Conservation (phyloP, 1,140 invertebrate species). For the Diuraphis noxia region DNA sequence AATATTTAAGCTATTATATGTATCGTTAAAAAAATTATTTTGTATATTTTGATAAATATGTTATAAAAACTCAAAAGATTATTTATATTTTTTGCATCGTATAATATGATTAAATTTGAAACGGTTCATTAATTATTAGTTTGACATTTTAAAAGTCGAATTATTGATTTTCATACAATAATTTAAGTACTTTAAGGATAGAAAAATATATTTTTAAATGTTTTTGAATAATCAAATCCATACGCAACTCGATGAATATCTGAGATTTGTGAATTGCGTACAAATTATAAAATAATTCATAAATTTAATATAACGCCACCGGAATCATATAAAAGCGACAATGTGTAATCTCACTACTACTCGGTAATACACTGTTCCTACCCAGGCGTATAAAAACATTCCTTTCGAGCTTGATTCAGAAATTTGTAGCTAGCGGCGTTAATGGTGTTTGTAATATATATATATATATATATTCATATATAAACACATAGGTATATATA, state of each 20-base stretch:
- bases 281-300: background rate
- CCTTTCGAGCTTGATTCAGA: background rate
- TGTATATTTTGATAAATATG: background rate
- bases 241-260: background rate
- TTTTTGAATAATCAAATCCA: background rate
- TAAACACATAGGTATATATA: background rate
- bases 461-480: background rate
- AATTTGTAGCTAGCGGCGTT: background rate
- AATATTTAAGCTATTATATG: too few relatives aligned
- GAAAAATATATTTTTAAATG: background rate
- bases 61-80: background rate
- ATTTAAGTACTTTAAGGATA: background rate
- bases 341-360: background rate
- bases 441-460: background rate
- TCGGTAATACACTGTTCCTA: background rate
- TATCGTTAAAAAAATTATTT: background rate
- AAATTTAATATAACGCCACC: background rate
- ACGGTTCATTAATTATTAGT: background rate
- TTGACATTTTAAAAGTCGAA: background rate
- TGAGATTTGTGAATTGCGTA: background rate
- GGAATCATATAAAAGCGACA: background rate
- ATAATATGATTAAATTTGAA: background rate
- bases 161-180: background rate
- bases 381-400: background rate
- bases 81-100: background rate